phyloP scores from a whole-genome alignment of 2,113 vertebrate genomes.

The Pterocles gutturalis region DNA sequence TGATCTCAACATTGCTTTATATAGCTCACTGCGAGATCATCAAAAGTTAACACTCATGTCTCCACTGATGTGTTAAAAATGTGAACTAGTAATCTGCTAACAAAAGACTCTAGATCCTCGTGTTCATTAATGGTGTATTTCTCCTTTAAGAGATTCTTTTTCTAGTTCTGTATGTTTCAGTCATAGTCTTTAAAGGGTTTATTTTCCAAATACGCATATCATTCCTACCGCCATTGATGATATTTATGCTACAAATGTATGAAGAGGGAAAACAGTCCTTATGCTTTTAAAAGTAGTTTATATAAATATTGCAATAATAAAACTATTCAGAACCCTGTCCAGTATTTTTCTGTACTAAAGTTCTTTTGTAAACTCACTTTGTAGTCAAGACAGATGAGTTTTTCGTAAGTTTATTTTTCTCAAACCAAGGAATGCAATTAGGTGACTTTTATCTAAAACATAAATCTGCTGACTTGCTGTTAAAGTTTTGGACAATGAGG shows the following conservation, averaged over 20 bases:
- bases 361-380: conserved; percentile 57
- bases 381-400: conserved; percentile 23
- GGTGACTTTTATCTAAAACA: conserved; percentile 52
- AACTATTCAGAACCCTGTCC: conserved; percentile 26
- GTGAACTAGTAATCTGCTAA: neutral
- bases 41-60: neutral
- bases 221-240: neutral
- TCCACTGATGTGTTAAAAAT: neutral
- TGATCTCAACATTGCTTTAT: neutral
- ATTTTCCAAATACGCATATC: neutral
- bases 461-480: conserved; percentile 5
- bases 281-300: conserved; percentile 49
- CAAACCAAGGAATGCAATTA: conserved; percentile 48
- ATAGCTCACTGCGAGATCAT: neutral
- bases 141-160: neutral
- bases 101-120: neutral
- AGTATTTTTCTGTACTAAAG: conserved; percentile 10
- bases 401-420: conserved; percentile 51
- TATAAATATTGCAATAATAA: conserved; percentile 30
- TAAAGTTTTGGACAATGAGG: neutral
- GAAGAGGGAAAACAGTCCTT: conserved; percentile 18
- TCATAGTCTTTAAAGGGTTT: neutral
- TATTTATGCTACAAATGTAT: neutral
- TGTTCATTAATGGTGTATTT: neutral
- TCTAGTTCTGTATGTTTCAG: neutral